Percentiles rank a stretch among this genome's conserved stretches.
Conservation (phyloP, 2,113 vertebrate species). For the Atrichornis clamosus region DNA sequence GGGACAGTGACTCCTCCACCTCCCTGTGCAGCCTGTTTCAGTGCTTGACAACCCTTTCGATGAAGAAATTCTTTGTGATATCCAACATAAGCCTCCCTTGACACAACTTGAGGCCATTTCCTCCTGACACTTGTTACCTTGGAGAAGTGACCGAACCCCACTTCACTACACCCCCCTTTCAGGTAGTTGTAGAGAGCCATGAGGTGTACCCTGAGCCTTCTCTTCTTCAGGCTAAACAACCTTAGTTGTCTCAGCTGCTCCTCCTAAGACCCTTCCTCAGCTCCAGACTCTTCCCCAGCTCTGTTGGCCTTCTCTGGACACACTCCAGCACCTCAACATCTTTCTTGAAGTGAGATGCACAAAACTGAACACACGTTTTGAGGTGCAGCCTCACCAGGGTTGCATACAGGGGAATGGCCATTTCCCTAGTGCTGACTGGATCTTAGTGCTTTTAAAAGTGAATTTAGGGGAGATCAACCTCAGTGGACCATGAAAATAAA, state of each 20-base stretch:
- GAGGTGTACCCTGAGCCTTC: not conserved
- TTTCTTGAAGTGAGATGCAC: not conserved
- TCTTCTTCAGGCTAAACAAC: not conserved
- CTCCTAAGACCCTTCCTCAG: not conserved
- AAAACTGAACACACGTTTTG: not conserved
- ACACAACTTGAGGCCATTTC: not conserved
- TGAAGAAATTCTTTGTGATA: not conserved
- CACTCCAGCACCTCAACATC: rapidly evolving
- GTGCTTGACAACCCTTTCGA: not conserved
- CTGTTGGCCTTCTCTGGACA: not conserved
- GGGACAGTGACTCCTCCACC: not conserved
- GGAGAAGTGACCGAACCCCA: rapidly evolving
- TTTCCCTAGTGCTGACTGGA: rapidly evolving
- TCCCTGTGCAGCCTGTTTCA: not conserved
- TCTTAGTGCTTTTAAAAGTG: not conserved
- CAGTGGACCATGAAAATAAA: not conserved
- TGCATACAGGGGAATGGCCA: not conserved
- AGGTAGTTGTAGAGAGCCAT: rapidly evolving
- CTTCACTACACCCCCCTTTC: not conserved
- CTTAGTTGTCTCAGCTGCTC: not conserved
- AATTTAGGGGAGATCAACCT: not conserved
- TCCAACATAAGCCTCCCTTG: not conserved
- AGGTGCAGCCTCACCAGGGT: not conserved
- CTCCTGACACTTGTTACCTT: not conserved
- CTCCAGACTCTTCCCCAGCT: not conserved